Base-by-base conservation (phyloP, 1,140 invertebrate genomes). In the Sitobion miscanthi region DNA sequence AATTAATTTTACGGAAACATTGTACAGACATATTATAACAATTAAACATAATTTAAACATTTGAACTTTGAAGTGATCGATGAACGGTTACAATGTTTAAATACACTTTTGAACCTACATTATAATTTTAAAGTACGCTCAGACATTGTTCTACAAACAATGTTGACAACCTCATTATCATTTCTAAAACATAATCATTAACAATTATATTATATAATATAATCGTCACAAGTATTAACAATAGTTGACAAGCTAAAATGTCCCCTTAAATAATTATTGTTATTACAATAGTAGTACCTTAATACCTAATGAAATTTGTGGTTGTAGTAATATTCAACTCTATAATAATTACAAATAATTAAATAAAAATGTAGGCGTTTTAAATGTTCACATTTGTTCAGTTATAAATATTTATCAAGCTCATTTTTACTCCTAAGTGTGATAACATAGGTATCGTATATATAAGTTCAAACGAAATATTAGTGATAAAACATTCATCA, bases 1-100 rank as follows among this genome's bases (percentile, higher is more conserved):
- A 90, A 62, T 90, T 57, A 62, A 62, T 90, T 90, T 42, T 47
- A 62, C 89, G 25, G 49, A 42, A 90, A 90, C 89, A 90, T 45
- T 45, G 23, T n/a, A 90, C 38, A 42, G 52, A 62, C 9, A 52
- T 42, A 42, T 87, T 49, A 21, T 87, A 21, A 30, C 49, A 49
- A 87, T 87, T 49, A 49, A 49, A 87, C 7, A 49, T 11, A 47
- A n/a, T n/a, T 21, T 49, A 49, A 87, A 87, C 85, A n/a, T 87
- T 87, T 87, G 14, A 87, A 49, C 86, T 47, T n/a, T 52, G 5
- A 49, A 87, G 47, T n/a, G 86, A 87, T 87, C 86, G 47, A 49
- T 49, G 14, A 52, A 49, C 38, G 83, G 20, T 87, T 20, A 30
- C 30, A 45, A 45, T 45, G 17, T 35, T 83, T 35, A 38, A 83